Evolutionary conservation across 2,888 invertebrate genomes (phyloP), one percentile per base, ranked within the genome.

Genomic region (Erebia palarica): DNA sequence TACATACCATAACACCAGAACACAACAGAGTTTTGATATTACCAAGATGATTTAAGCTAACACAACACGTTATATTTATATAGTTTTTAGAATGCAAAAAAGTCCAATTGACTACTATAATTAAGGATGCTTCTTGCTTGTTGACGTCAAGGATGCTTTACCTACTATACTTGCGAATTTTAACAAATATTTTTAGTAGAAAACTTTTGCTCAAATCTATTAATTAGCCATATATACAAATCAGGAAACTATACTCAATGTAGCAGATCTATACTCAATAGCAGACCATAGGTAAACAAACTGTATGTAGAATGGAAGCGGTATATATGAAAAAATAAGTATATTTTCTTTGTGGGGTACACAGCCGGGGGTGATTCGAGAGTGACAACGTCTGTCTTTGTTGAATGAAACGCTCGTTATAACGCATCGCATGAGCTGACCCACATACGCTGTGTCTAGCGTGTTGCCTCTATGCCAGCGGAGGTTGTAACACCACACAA

Each of bases 401-500:
- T 49, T n/a, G 63, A 63, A 63, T 63, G 63, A 63, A 49, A 63
- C 63, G 18, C 63, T 63, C 63, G 63, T 63, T 63, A 63, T 49
- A 63, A 63, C 63, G 49, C 63, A 49, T 63, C 49, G 49, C 21
- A 63, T 63, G 47, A 49, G 11, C 47, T 63, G 63, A 42, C 60
- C 60, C 42, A 63, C 63, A 63, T 63, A 49, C 21, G 49, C 63
- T 14, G 27, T 11, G 13, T 21, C 49, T 63, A 63, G 47, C 63
- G 14, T 14, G 16, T 21, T 49, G 63, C 63, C 21, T 49, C 14
- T 7, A 14, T 7, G 5, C 18, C 18, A 8, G 7, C 13, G 61
- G 61, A 63, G 47, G 47, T 63, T 63, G 63, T 21, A 49, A 63
- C 47, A 63, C 49, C 8, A 18, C 61, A 21, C 18, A 61, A 47